Base-by-base conservation (phyloP, 2,888 invertebrate genomes). In the Ormyrus pomaceus region DNA sequence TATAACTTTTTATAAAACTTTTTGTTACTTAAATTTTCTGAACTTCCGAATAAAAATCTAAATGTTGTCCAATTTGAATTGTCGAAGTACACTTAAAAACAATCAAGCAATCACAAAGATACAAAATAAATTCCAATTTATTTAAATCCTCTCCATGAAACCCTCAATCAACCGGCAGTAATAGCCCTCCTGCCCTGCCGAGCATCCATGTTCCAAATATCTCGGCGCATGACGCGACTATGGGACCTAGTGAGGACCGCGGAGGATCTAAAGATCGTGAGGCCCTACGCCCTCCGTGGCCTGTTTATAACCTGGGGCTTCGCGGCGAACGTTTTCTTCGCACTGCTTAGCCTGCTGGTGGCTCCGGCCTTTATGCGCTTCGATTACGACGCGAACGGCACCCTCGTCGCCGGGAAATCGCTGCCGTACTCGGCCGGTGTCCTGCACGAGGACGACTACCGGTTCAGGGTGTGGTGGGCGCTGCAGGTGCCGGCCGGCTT, bases 281-380 rank as follows among this genome's bases (percentile, higher is more conserved):
- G 19, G 45, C 51, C 61, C 0, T 71, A 59, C 51, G 6, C 51
- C 0, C 19, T 19, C 0, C 59, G 71, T 0, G 59, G 50, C 5
- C 13, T 50, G 8, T 51, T 45, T 11, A 55, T 87, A 45, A 84
- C 84, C 3, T 82, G 82, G 46, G 80, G 80, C 50, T 85, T 84
- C 46, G 66, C 69, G 3, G 68, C 80, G 7, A 84, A 84, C 0
- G 81, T 85, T 4, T 77, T 84, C 19, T 83, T 83, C 55, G 78
- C 72, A 0, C 19, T 84, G 1, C 68, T 83, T 10, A 76, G 79
- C 10, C 34, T 84, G 4, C 59, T 84, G 45, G 6, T 80, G 6
- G 65, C 70, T 0, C 77, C 80, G 7, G n/a, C 76, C 7, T 64
- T 78, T 19, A 56, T 59, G 69, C 55, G 19, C 11, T 74, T 53